phyloP scores from a whole-genome alignment of 1,140 invertebrate species.

The Oryzaephilus surinamensis region DNA sequence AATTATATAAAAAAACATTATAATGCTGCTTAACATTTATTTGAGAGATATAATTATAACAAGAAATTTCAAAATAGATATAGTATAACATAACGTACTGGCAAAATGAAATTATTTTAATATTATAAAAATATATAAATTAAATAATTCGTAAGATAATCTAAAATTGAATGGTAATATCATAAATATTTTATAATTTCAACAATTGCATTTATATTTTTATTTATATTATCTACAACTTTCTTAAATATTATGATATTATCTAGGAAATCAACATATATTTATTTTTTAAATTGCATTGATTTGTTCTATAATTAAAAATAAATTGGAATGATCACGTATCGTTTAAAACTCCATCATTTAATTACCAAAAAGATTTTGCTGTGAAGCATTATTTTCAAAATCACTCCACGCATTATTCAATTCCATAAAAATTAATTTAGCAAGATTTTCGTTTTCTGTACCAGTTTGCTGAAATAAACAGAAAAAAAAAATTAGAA shows the following conservation, averaged over 20 bases:
- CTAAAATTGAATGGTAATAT: no score
- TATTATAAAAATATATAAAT: conserved; percentile 11
- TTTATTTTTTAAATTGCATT: conserved; percentile 3
- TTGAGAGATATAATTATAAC: no score
- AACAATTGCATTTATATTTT: no score
- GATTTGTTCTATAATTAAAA: conserved; percentile 1
- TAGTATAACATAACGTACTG: no score
- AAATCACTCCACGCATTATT: conserved; percentile 98
- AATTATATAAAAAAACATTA: no score
- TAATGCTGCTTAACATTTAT: no score
- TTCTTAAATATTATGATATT: neutral
- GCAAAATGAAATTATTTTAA: no score
- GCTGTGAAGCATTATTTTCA: conserved; percentile 79
- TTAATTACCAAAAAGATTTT: conserved; percentile 64
- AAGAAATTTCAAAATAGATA: no score
- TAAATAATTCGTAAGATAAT: conserved; percentile 11
- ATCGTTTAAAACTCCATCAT: conserved; percentile 6
- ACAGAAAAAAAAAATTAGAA: conserved; percentile 15
- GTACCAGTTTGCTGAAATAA: conserved; percentile 77
- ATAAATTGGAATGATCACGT: conserved; percentile 7
- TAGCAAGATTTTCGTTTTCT: conserved; percentile 82
- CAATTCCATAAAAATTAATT: conserved; percentile 96
- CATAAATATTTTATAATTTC: no score
- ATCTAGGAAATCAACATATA: conserved; percentile 1
- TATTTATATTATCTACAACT: neutral